These are phyloP conservation scores for Trichonephila clavipes DNA, from an alignment of 1,140 invertebrate genomes.

Conservation along the genomic window DNA sequence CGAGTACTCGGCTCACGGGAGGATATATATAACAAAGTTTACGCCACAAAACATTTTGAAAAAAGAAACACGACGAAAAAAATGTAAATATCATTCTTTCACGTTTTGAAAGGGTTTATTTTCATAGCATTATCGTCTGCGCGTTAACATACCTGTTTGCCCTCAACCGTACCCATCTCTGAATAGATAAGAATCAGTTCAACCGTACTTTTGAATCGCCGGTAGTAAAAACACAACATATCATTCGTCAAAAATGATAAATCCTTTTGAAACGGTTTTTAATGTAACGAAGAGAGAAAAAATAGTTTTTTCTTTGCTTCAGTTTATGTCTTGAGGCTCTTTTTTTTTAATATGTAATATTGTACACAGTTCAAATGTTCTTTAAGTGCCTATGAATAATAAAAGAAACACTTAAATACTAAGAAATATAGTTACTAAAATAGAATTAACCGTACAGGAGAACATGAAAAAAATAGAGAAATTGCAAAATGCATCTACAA, in stretches of 20 bases:
- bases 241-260: not conserved
- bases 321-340: not conserved
- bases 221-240: constrained; percentile 18
- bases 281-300: not conserved
- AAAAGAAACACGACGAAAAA: not conserved
- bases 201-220: not conserved
- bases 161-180: constrained; percentile 2
- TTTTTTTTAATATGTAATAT: too few relatives aligned
- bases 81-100: constrained; percentile 32
- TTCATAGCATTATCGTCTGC: not conserved
- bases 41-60: not conserved
- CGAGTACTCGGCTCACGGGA: not conserved
- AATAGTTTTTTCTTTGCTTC: not conserved
- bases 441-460: too few relatives aligned
- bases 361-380: too few relatives aligned
- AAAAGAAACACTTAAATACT: too few relatives aligned
- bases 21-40: not conserved
- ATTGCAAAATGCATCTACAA: too few relatives aligned
- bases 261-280: not conserved
- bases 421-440: too few relatives aligned
- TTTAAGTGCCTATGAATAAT: too few relatives aligned
- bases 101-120: constrained; percentile 20
- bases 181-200: constrained; percentile 14
- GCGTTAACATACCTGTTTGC: constrained; percentile 12
- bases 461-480: too few relatives aligned